Conservation (phyloP, 2,797 vertebrate species). For the Epinephelus coioides region DNA sequence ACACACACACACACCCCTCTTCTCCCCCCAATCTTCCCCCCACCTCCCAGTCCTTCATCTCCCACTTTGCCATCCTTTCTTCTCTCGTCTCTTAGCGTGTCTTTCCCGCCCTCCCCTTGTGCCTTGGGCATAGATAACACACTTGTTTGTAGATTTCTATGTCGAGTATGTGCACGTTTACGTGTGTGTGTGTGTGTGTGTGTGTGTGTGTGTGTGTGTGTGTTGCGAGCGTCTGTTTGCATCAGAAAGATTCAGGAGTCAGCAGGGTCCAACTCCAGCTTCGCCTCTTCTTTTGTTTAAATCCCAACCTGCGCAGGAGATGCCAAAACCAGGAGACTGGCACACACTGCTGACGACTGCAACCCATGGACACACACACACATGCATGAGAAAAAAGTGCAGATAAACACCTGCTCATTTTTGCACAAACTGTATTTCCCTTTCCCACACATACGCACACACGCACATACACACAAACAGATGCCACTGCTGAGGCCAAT, state of each 20-base stretch:
- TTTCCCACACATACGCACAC: not conserved
- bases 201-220: conserved; percentile 6
- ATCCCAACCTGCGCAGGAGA: conserved; percentile 43
- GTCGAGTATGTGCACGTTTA: not conserved
- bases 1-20: not conserved
- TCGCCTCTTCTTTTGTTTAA: conserved; percentile 63
- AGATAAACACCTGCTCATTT: conserved; percentile 28
- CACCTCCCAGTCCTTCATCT: conserved; percentile 3
- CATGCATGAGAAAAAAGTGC: conserved; percentile 8
- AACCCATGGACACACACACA: conserved; percentile 8
- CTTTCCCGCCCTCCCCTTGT: conserved; percentile 1
- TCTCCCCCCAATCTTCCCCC: not conserved
- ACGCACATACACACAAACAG: conserved; percentile 9
- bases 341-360: conserved; percentile 7
- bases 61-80: conserved; percentile 30
- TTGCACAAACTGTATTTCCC: not conserved
- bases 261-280: conserved; percentile 60
- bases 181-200: conserved; percentile 15
- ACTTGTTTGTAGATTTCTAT: conserved; percentile 49
- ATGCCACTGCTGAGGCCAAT: conserved; percentile 53
- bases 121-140: conserved; percentile 39
- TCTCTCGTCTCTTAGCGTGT: conserved; percentile 18
- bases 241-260: conserved; percentile 53
- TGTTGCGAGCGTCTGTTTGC: conserved; percentile 26
- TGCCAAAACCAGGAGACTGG: conserved; percentile 46